These are phyloP conservation scores for Proteles cristata DNA, from an alignment of 2,113 vertebrate genomes.

Conservation along the genomic window DNA sequence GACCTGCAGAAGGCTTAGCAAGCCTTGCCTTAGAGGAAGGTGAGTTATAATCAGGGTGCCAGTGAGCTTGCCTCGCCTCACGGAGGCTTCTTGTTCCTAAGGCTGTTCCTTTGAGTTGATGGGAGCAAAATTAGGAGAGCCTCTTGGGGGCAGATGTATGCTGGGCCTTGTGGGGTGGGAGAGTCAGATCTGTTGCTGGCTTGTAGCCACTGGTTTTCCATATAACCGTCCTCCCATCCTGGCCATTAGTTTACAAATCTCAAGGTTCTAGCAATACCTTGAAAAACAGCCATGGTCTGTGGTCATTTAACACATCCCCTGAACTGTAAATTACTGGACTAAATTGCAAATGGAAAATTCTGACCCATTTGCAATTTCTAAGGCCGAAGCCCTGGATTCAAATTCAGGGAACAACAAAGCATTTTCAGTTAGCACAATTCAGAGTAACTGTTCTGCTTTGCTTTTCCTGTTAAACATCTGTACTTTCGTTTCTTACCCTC, in stretches of 20 bases:
- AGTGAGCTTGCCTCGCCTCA: background rate
- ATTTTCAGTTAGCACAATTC: background rate
- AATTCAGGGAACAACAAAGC: background rate
- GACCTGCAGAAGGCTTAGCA: background rate
- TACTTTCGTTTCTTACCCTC: background rate
- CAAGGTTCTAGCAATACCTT: background rate
- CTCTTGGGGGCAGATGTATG: background rate
- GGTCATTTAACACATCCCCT: background rate
- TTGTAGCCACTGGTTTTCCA: background rate
- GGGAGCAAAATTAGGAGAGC: background rate
- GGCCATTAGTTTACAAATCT: background rate
- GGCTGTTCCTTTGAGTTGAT: background rate
- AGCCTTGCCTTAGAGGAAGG: background rate
- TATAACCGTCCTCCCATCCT: background rate
- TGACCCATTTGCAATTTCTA: constrained; percentile 1
- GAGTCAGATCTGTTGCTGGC: background rate
- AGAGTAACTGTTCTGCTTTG: background rate
- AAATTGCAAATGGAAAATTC: background rate
- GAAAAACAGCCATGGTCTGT: background rate
- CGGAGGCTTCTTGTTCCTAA: background rate
- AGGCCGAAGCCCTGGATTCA: constrained; percentile 28
- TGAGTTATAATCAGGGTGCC: background rate
- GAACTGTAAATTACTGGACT: background rate
- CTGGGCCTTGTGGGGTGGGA: background rate
- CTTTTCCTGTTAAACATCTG: background rate